Evolutionary conservation across 2,113 vertebrate genomes (phyloP).

Genomic region (Lagopus leucura): DNA sequence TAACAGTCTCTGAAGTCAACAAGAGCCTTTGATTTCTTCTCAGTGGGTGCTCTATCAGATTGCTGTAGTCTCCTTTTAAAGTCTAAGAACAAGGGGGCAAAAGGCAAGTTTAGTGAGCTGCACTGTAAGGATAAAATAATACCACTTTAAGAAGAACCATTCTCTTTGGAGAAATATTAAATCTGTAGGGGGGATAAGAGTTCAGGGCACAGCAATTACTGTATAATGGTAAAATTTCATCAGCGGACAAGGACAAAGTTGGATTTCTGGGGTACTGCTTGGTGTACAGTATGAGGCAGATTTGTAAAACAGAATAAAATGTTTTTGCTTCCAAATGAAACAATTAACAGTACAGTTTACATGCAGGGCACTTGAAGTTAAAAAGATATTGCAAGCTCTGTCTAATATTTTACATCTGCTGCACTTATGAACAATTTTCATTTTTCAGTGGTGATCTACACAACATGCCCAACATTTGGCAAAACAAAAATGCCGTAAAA

Average conservation of each 20-base stretch:
- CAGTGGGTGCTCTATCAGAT: conserved; percentile 30
- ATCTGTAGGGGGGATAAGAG: neutral
- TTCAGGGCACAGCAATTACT: conserved; percentile 26
- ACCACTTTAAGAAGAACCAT: conserved; percentile 11
- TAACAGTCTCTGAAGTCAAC: conserved; percentile 48
- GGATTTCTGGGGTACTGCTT: neutral
- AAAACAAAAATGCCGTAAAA: neutral
- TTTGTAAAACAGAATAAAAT: neutral
- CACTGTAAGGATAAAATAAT: neutral
- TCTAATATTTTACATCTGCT: neutral
- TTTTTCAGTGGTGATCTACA: neutral
- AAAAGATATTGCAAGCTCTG: neutral
- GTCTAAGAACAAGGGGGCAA: conserved; percentile 26
- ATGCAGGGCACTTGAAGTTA: neutral
- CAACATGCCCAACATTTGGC: neutral
- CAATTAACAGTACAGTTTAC: neutral
- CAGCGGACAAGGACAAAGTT: neutral
- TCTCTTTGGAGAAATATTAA: conserved; percentile 21
- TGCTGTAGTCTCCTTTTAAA: conserved; percentile 28
- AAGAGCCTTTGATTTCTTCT: conserved; percentile 61
- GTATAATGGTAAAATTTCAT: conserved; percentile 28
- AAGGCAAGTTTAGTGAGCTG: conserved; percentile 26
- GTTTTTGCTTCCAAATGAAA: neutral
- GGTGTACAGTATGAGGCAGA: neutral
- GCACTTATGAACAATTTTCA: neutral